Percentiles rank a stretch among this genome's conserved stretches.
These are phyloP conservation scores for Nomada goodeniana DNA, from an alignment of 2,888 invertebrate species.

Conservation along the genomic window DNA sequence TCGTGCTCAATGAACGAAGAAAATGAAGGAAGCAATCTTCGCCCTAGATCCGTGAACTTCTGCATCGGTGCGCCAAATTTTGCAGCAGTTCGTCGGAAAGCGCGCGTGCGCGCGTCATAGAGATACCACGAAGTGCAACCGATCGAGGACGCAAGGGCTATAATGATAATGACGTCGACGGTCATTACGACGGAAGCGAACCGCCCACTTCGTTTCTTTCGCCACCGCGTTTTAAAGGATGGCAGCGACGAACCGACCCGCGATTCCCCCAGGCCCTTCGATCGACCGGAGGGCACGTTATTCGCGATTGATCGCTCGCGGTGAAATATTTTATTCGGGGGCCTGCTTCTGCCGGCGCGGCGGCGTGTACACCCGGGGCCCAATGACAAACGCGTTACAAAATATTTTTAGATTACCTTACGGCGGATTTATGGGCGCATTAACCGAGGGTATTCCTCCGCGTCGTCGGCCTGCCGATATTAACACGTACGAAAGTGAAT, in stretches of 20 bases:
- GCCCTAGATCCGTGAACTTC: too few relatives aligned
- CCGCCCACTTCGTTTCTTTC: conserved; percentile 68
- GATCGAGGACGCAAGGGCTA: conserved; percentile 75
- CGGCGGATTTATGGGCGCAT: conserved; percentile 62
- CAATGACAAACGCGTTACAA: conserved; percentile 58
- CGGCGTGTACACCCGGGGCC: not conserved
- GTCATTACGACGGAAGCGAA: conserved; percentile 79
- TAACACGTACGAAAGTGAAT: conserved; percentile 74
- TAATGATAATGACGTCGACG: conserved; percentile 83
- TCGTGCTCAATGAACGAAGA: too few relatives aligned
- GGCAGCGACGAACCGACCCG: not conserved
- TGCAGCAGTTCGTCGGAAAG: not conserved
- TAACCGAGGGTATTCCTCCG: conserved; percentile 59
- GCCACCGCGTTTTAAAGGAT: conserved; percentile 55
- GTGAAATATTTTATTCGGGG: conserved; percentile 47
- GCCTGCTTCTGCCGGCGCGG: not conserved
- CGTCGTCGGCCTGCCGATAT: conserved; percentile 67
- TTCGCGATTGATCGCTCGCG: conserved; percentile 45
- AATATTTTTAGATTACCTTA: conserved; percentile 58
- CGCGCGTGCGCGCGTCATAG: conserved; percentile 11
- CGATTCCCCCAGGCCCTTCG: not conserved
- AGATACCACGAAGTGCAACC: conserved; percentile 65
- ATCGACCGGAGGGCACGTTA: not conserved
- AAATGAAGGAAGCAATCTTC: too few relatives aligned
- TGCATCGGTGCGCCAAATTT: too few relatives aligned